Conservation (phyloP, 2,888 invertebrate species). For the Campaea margaritaria region DNA sequence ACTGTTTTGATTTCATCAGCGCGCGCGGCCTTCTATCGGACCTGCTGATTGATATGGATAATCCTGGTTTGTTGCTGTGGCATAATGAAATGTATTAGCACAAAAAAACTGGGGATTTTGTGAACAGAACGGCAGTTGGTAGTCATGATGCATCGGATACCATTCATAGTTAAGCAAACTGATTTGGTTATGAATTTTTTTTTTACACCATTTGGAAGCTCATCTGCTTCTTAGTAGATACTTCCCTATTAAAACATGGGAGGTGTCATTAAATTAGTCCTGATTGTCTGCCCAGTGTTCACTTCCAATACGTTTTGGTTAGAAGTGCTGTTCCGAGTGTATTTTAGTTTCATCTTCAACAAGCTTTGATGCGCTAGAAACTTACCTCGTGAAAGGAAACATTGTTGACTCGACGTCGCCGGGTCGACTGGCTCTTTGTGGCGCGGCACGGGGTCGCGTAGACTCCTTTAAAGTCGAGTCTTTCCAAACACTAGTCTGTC, state of each 20-base stretch:
- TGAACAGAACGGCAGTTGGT: not conserved
- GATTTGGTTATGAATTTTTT: too few relatives aligned
- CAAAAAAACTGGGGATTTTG: too few relatives aligned
- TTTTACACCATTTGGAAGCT: too few relatives aligned
- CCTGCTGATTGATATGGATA: not conserved
- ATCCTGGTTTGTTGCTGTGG: too few relatives aligned
- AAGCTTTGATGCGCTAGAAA: not conserved
- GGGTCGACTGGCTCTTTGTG: slow-evolving; percentile 27
- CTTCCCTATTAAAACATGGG: too few relatives aligned
- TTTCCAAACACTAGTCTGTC: slow-evolving; percentile 49
- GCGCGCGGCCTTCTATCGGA: not conserved
- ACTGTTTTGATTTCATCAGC: not conserved
- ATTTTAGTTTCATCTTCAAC: not conserved
- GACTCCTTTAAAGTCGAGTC: slow-evolving; percentile 51
- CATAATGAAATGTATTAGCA: not conserved
- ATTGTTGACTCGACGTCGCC: slow-evolving; percentile 34
- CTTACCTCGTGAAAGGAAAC: slow-evolving; percentile 21
- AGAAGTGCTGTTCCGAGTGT: not conserved
- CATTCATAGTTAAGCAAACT: not conserved
- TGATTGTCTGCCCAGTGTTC: too few relatives aligned
- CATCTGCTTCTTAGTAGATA: too few relatives aligned
- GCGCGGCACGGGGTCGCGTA: slow-evolving; percentile 52
- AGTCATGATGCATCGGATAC: not conserved
- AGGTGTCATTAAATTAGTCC: too few relatives aligned
- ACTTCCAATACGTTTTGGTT: too few relatives aligned